phyloP scores from a whole-genome alignment of 64 coral and sea anemone genomes.

The Stichodactyla helianthus region DNA sequence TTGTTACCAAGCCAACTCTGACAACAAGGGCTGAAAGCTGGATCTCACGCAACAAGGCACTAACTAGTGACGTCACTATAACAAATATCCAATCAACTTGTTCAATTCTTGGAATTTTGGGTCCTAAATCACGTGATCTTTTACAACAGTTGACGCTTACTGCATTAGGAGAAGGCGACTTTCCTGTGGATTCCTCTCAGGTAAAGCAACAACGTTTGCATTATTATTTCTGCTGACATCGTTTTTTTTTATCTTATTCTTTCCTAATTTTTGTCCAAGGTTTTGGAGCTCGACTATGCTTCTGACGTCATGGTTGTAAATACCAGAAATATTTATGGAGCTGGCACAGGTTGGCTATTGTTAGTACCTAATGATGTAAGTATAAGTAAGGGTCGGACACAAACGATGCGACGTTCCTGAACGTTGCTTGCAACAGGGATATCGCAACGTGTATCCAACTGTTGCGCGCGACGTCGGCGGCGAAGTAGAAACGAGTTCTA shows the following conservation, averaged over 20 bases:
- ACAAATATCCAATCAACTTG: neutral
- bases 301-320: neutral
- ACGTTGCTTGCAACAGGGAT: too few species aligned
- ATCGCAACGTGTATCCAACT: too few species aligned
- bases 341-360: neutral
- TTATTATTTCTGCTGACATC: constrained; percentile 33
- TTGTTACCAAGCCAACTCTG: constrained; percentile 25
- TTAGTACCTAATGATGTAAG: neutral
- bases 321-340: neutral
- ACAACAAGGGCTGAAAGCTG: too few species aligned
- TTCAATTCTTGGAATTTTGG: neutral
- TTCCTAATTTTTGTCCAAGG: neutral
- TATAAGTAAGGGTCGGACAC: neutral
- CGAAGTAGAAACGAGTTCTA: too few species aligned
- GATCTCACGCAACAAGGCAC: too few species aligned
- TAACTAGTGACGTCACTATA: constrained; percentile 5
- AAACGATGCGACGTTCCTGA: too few species aligned
- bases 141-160: too few species aligned
- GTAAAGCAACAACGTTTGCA: neutral
- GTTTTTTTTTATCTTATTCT: neutral
- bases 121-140: constrained; percentile 25
- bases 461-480: too few species aligned
- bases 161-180: too few species aligned
- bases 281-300: neutral
- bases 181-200: too few species aligned